Evolutionary conservation across 1,140 invertebrate species (phyloP).

Genomic region (Saccostrea cuccullata): DNA sequence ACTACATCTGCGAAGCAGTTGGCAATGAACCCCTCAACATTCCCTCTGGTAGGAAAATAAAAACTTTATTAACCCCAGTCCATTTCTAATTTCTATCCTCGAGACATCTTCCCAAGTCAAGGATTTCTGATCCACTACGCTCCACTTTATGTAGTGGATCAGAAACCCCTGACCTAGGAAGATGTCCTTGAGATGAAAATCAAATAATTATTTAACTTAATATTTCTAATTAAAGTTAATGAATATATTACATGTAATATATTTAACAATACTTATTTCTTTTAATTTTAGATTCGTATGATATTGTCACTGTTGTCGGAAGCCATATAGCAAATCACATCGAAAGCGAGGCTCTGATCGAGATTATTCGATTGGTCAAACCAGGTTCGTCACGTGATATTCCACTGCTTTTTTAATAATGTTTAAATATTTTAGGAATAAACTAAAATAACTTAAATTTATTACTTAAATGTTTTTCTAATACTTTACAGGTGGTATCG

Average conservation of each 20-base stretch:
- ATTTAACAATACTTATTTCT: background rate
- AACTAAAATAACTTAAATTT: background rate
- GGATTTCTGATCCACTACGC: no score
- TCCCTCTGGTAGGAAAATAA: background rate
- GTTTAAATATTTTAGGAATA: no score
- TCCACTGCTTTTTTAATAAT: background rate
- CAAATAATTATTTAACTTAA: no score
- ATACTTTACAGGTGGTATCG: background rate
- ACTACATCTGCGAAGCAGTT: conserved; percentile 21
- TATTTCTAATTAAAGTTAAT: no score
- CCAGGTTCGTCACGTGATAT: background rate
- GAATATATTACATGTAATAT: no score
- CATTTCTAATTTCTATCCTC: no score
- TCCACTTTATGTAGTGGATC: no score
- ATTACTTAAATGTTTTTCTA: background rate
- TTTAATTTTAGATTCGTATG: background rate
- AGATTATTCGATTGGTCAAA: conserved; percentile 36
- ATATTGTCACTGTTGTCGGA: conserved; percentile 30
- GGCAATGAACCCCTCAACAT: conserved; percentile 25
- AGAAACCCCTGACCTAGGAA: no score
- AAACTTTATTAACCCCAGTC: no score
- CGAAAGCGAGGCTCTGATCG: conserved; percentile 4
- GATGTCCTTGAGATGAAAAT: no score
- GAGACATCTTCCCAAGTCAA: no score
- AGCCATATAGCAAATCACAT: conserved; percentile 37